These are phyloP conservation scores for Episyrphus balteatus DNA, from an alignment of 1,140 invertebrate genomes.

Conservation along the genomic window DNA sequence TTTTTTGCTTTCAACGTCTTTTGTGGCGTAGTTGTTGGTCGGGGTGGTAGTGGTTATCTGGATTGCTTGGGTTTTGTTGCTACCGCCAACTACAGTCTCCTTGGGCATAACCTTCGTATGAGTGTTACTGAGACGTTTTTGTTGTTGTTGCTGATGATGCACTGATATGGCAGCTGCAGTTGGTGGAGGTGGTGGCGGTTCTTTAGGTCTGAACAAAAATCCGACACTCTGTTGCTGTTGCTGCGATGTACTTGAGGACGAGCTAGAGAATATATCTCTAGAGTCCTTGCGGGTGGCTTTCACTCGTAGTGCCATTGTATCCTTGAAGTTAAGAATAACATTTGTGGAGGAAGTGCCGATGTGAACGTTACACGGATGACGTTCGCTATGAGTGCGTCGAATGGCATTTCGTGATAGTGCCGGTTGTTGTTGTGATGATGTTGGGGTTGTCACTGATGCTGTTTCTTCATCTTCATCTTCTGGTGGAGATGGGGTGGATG, in stretches of 20 bases:
- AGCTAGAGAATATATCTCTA: conserved; percentile 41
- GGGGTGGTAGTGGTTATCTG: too few species aligned
- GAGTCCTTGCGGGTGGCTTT: conserved; percentile 46
- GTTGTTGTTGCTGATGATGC: background rate
- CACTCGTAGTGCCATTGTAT: conserved; percentile 68
- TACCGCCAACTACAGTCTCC: too few species aligned
- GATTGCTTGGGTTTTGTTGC: too few species aligned
- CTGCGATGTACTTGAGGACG: conserved; percentile 15
- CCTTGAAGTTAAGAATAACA: conserved; percentile 46
- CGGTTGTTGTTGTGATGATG: conserved; percentile 29
- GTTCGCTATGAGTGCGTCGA: conserved; percentile 35
- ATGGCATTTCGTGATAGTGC: conserved; percentile 37
- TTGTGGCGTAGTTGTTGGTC: too few species aligned
- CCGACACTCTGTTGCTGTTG: conserved; percentile 11
- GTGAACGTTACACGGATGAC: conserved; percentile 15
- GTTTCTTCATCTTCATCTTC: conserved; percentile 2
- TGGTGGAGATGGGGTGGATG: background rate
- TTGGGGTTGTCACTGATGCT: conserved; percentile 1
- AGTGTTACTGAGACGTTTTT: conserved; percentile 1
- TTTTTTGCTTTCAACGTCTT: too few species aligned
- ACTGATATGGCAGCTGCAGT: background rate
- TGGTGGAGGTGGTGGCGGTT: conserved; percentile 37
- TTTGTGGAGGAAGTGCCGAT: conserved; percentile 5
- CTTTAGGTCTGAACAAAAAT: conserved; percentile 17
- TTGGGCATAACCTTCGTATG: too few species aligned